Conservation (phyloP, 2,888 invertebrate species). For the Syrphus vitripennis region DNA sequence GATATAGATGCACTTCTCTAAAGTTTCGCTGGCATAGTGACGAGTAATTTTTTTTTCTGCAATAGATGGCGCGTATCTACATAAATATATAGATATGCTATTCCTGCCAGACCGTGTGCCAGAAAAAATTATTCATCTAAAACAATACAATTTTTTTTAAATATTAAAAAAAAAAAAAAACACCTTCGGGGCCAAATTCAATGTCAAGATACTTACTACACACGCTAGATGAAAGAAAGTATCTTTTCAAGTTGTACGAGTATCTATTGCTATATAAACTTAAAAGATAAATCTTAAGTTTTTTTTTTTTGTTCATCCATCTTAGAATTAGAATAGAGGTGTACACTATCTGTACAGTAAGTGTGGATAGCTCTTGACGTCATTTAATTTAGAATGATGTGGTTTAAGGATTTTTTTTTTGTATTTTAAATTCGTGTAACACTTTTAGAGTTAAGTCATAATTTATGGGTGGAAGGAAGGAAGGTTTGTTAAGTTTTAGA, state of each 20-base stretch:
- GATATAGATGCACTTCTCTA: slow-evolving; percentile 9
- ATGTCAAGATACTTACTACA: slow-evolving; percentile 59
- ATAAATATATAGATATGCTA: not conserved
- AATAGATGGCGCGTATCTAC: slow-evolving; percentile 25
- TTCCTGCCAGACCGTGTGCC: slow-evolving; percentile 45
- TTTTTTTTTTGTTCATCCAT: not conserved
- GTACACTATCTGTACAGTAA: not conserved
- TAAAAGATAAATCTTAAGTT: slow-evolving; percentile 4
- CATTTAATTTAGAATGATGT: slow-evolving; percentile 9
- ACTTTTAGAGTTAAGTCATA: slow-evolving; percentile 40
- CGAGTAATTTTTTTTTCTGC: slow-evolving; percentile 22
- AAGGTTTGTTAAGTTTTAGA: not conserved
- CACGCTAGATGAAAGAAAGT: slow-evolving; percentile 16
- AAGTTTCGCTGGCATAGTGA: slow-evolving; percentile 19
- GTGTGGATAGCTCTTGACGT: slow-evolving; percentile 20
- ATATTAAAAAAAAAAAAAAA: slow-evolving; percentile 13
- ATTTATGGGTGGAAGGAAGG: slow-evolving; percentile 5
- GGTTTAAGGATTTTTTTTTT: slow-evolving; percentile 1
- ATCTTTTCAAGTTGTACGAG: too few species aligned
- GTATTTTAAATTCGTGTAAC: not conserved
- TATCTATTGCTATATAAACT: slow-evolving; percentile 12
- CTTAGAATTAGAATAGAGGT: not conserved
- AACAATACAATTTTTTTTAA: slow-evolving; percentile 34
- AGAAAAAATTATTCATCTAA: slow-evolving; percentile 53
- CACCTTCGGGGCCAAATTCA: slow-evolving; percentile 45